Conservation (phyloP, 2,113 vertebrate genomes). For the Ovibos moschatus region DNA sequence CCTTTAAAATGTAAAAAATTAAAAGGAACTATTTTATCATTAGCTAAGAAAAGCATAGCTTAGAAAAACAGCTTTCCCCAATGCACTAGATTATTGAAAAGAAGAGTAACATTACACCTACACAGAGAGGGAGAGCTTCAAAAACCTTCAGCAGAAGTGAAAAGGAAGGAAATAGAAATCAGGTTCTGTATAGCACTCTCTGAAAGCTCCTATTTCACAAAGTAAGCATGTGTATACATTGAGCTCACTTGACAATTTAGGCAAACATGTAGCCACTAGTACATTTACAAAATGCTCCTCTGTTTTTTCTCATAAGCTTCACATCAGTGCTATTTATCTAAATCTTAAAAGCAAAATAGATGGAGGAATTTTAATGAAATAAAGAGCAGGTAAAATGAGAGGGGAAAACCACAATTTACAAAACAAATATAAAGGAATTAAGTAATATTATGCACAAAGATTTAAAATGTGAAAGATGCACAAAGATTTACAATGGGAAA, state of each 20-base stretch:
- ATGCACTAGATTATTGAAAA: neutral
- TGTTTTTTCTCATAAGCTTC: neutral
- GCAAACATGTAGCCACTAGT: neutral
- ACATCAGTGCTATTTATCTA: neutral
- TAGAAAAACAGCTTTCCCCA: neutral
- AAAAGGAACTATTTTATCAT: neutral
- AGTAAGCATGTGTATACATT: neutral
- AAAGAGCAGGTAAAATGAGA: neutral
- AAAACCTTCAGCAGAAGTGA: neutral
- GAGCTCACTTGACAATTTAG: neutral
- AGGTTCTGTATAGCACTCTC: neutral
- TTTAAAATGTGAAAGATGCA: neutral
- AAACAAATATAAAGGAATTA: neutral
- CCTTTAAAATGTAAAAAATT: neutral
- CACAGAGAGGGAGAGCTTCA: neutral
- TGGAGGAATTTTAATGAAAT: neutral
- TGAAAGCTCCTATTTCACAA: neutral
- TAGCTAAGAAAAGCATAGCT: neutral
- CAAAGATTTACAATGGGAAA: neutral
- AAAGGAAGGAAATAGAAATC: neutral
- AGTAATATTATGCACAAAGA: neutral
- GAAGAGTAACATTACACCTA: neutral
- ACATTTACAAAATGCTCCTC: neutral
- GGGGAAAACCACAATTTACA: neutral
- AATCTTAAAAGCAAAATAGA: neutral